Evolutionary conservation across 2,113 vertebrate species (phyloP).

Genomic region (Bos indicus): DNA sequence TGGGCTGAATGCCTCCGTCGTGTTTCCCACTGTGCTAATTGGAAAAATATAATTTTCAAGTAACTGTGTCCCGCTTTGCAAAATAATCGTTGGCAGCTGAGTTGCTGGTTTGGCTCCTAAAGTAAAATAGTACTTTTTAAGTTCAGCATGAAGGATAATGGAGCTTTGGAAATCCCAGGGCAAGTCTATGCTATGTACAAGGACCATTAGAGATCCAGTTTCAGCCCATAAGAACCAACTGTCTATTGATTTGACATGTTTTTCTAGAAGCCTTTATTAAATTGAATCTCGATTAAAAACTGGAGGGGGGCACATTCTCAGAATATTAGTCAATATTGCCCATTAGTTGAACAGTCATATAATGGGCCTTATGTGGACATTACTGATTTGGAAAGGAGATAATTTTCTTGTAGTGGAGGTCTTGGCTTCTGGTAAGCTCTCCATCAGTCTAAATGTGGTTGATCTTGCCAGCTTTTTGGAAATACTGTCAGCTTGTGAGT

Average conservation of each 20-base stretch:
- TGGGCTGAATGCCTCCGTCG: slow-evolving; percentile 52
- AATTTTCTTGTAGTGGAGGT: background rate
- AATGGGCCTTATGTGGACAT: background rate
- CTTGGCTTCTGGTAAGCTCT: background rate
- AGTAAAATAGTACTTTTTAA: slow-evolving; percentile 33
- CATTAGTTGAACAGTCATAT: background rate
- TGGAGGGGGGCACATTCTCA: background rate
- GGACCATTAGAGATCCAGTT: background rate
- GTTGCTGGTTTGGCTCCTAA: slow-evolving; percentile 36
- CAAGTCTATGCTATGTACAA: background rate
- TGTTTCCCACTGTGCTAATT: slow-evolving; percentile 72
- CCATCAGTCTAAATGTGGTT: background rate
- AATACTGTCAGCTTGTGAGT: background rate
- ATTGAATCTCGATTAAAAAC: slow-evolving; percentile 16
- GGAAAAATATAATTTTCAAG: slow-evolving; percentile 70
- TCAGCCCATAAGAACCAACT: background rate
- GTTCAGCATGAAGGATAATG: background rate
- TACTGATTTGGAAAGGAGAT: background rate
- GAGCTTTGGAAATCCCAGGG: background rate
- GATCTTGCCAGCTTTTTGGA: background rate
- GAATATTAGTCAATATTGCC: background rate
- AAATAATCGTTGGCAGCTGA: slow-evolving; percentile 58
- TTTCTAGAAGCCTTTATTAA: slow-evolving; percentile 3
- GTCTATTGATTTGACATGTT: background rate
- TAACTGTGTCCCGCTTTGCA: slow-evolving; percentile 59